Percentiles rank a stretch among this genome's conserved stretches.
phyloP scores from a whole-genome alignment of 1,140 invertebrate genomes.

The Augochlora pura region DNA sequence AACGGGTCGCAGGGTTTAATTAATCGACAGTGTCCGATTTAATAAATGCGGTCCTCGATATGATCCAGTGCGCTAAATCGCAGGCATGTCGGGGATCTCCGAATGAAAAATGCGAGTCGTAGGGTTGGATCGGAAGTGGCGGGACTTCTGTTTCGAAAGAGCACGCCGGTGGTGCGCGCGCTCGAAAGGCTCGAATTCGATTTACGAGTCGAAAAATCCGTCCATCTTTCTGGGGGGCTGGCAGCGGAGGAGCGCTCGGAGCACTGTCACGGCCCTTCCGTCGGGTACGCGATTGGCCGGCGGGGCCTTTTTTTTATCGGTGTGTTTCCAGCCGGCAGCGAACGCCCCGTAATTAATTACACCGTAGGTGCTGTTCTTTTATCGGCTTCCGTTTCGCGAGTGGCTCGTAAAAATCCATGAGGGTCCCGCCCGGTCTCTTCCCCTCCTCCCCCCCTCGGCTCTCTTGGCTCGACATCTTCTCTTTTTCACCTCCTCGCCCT shows the following conservation, averaged over 20 bases:
- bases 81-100: neutral
- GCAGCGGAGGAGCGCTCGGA: neutral
- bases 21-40: neutral
- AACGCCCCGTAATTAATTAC: conserved; percentile 75
- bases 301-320: conserved; percentile 48
- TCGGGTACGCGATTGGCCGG: too few species aligned
- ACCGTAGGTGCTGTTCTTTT: conserved; percentile 64
- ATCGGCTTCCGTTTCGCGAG: conserved; percentile 69
- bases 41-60: neutral
- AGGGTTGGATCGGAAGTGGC: conserved; percentile 15
- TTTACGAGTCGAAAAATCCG: conserved; percentile 40
- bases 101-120: conserved; percentile 29
- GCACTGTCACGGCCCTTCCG: neutral
- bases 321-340: conserved; percentile 52
- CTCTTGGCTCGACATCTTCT: neutral
- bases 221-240: conserved; percentile 22
- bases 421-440: conserved; percentile 50
- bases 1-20: too few species aligned
- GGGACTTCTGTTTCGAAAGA: conserved; percentile 3
- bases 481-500: neutral
- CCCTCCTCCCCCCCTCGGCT: neutral
- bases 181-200: conserved; percentile 28
- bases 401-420: conserved; percentile 70
- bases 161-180: neutral
- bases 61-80: neutral